A percentile compares a stretch with the other conserved stretches of the same genome.
These are phyloP conservation scores for Euborellia annulipes DNA, from an alignment of 1,140 invertebrate genomes.

Conservation along the genomic window DNA sequence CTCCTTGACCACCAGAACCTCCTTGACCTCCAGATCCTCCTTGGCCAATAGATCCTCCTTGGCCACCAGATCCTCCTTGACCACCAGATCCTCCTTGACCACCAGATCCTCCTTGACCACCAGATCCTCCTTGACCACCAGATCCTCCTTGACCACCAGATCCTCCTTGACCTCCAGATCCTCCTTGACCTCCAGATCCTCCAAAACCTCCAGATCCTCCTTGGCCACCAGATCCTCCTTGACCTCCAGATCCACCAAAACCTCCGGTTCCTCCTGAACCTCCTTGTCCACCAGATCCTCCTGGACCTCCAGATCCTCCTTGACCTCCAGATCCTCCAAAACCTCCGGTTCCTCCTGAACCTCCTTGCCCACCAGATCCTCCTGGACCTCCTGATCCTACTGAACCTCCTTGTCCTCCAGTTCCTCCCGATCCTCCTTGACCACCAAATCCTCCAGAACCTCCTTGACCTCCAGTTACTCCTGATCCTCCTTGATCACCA, in stretches of 20 bases:
- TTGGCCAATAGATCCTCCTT: not conserved
- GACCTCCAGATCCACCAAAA: slow-evolving; percentile 10
- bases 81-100: not conserved
- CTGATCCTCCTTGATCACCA: slow-evolving; percentile 1
- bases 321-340: slow-evolving; percentile 1
- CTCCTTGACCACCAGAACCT: slow-evolving; percentile 3
- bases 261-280: slow-evolving; percentile 25
- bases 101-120: not conserved
- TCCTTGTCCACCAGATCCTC: slow-evolving; percentile 10
- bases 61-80: not conserved
- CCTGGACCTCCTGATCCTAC: not conserved
- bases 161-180: not conserved
- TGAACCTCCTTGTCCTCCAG: slow-evolving; percentile 5
- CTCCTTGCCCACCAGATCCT: not conserved
- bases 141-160: not conserved
- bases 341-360: not conserved
- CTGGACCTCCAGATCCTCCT: slow-evolving; percentile 19
- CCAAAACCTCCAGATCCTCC: slow-evolving; percentile 7
- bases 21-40: slow-evolving; percentile 1
- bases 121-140: not conserved
- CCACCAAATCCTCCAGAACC: not conserved
- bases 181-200: not conserved
- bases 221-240: slow-evolving; percentile 13
- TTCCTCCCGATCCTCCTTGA: slow-evolving; percentile 2
- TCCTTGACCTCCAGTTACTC: not conserved